phyloP scores from a whole-genome alignment of 2,113 vertebrate species.

The Lophius piscatorius region DNA sequence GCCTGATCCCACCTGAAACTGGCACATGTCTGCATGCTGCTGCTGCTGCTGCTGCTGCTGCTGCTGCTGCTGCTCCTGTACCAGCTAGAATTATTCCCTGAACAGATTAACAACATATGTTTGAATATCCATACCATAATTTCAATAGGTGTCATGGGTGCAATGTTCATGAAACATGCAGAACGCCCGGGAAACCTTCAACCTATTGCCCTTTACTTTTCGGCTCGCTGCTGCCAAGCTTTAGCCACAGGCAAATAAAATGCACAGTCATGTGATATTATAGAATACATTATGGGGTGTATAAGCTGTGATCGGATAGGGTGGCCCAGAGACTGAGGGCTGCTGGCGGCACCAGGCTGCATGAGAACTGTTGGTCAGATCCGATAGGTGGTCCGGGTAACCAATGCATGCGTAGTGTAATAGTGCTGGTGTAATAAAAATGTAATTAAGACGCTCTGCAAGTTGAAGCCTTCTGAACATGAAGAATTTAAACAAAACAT shows the following conservation, averaged over 20 bases:
- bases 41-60: not conserved
- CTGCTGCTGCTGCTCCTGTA: slow-evolving; percentile 4
- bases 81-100: slow-evolving; percentile 10
- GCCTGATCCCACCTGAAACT: slow-evolving; percentile 39
- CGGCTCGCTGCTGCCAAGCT: slow-evolving; percentile 48
- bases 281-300: slow-evolving; percentile 33
- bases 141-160: slow-evolving; percentile 36
- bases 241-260: slow-evolving; percentile 50
- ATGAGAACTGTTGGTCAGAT: slow-evolving; percentile 14
- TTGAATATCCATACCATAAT: slow-evolving; percentile 44
- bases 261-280: slow-evolving; percentile 54
- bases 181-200: slow-evolving; percentile 40
- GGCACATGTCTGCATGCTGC: slow-evolving; percentile 26
- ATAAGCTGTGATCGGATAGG: slow-evolving; percentile 39
- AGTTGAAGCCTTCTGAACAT: no score
- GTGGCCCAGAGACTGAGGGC: slow-evolving; percentile 34
- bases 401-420: slow-evolving; percentile 13
- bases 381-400: slow-evolving; percentile 19
- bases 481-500: no score
- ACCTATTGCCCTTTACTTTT: slow-evolving; percentile 48
- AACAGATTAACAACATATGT: slow-evolving; percentile 37
- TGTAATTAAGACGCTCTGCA: no score
- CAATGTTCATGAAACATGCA: slow-evolving; percentile 59
- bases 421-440: no score
- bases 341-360: slow-evolving; percentile 8